Evolutionary conservation across 2,888 invertebrate species (phyloP), one percentile per base, ranked within the genome.

Genomic region (Polia nebulosa): DNA sequence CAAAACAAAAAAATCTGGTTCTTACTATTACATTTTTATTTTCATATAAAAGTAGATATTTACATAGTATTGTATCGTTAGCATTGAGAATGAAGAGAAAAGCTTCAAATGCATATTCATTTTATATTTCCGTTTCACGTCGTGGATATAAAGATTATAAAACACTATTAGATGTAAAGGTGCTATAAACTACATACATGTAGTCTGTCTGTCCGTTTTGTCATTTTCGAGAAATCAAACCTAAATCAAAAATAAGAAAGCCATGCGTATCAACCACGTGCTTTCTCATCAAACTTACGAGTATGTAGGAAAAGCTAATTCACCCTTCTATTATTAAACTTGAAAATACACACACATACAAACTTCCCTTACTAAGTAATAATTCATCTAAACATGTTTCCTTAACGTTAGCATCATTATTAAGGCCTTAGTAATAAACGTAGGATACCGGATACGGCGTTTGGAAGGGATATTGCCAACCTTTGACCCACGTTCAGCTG

Each of bases 361-460:
- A 67, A 32, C 53, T 59, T 44, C 55, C 81, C 36, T 60, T 9
- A 55, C 51, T 51, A 51, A 69, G 81, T 77, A 81, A 82, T 79
- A 84, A 84, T 82, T 84, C 80, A 78, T 66, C 5, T 25, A 17
- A 74, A 68, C 72, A 70, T 66, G 63, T 79, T 60, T 59, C 61
- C 58, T 39, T 32, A 60, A 60, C 63, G 53, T 58, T 60, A 17
- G 15, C 78, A 75, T 70, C 68, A 82, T 82, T 83, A 85, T 80
- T 72, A 73, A 60, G 25, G 67, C 52, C 47, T 75, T 72, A 59
- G 72, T 73, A 66, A 77, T 82, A 77, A 80, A 69, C 78, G 70
- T 44, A 57, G 67, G 72, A 64, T 69, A 80, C 68, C 78, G 78
- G 72, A 75, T 77, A 72, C 63, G 53, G 61, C 68, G 78, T 44